phyloP scores from a whole-genome alignment of 2,888 invertebrate genomes.

The Ormyrus rosae region DNA sequence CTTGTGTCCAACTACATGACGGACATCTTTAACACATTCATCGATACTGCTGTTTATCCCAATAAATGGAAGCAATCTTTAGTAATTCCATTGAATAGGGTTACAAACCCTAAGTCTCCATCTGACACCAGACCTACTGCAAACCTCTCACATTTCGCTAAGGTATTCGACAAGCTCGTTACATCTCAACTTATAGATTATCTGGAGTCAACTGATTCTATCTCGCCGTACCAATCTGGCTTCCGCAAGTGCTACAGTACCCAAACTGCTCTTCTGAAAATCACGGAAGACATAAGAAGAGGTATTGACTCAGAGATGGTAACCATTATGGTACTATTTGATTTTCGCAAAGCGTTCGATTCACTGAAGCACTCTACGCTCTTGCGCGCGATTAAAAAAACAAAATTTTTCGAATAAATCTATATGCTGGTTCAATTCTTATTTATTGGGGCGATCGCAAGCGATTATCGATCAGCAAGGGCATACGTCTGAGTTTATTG shows the following conservation, averaged over 20 bases:
- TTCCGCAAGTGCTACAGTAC: neutral
- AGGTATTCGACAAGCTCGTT: too few relatives aligned
- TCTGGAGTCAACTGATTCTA: too few relatives aligned
- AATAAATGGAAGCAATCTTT: neutral
- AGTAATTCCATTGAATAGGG: slow-evolving; percentile 2
- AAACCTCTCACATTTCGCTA: neutral
- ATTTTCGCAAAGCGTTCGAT: neutral
- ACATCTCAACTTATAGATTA: too few relatives aligned
- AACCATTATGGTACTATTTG: neutral
- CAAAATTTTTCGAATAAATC: neutral
- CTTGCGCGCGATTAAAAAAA: neutral
- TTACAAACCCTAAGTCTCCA: neutral
- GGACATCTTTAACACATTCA: neutral
- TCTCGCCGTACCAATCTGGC: too few relatives aligned
- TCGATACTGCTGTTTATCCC: neutral
- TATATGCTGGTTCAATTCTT: too few relatives aligned
- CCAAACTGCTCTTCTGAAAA: neutral
- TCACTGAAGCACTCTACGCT: neutral
- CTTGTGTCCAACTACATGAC: neutral
- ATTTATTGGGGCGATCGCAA: too few relatives aligned
- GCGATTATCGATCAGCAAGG: too few relatives aligned
- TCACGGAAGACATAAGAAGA: neutral
- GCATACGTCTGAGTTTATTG: too few relatives aligned
- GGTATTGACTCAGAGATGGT: neutral
- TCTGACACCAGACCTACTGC: neutral